Conservation (phyloP, 2,888 invertebrate species). For the Elegia similella region DNA sequence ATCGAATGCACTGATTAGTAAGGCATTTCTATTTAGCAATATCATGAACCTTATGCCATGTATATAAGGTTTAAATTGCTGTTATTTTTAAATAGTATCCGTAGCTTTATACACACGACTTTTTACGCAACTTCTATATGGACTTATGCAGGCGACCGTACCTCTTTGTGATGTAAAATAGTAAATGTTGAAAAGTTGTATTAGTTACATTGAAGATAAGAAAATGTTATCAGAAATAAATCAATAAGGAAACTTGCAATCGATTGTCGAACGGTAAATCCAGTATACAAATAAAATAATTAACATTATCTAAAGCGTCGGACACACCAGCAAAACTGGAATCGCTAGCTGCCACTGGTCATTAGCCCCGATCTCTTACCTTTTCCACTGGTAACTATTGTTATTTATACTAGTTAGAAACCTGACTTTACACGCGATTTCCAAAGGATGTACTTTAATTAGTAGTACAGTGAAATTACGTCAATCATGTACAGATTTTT, state of each 20-base stretch:
- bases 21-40: too few species aligned
- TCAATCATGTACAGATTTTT: slow-evolving; percentile 1
- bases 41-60: too few species aligned
- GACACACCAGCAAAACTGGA: slow-evolving; percentile 6
- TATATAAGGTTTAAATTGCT: too few species aligned
- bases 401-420: slow-evolving; percentile 10
- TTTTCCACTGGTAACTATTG: slow-evolving; percentile 7
- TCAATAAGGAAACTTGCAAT: background rate
- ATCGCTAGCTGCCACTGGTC: background rate
- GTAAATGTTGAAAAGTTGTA: background rate
- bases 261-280: background rate
- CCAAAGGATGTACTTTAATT: slow-evolving; percentile 3
- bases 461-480: background rate
- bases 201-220: background rate
- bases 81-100: too few species aligned
- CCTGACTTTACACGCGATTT: slow-evolving; percentile 2
- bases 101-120: too few species aligned
- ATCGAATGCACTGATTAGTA: too few species aligned
- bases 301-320: slow-evolving; percentile 10
- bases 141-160: too few species aligned
- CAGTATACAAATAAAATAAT: slow-evolving; percentile 15
- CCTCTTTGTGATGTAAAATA: background rate
- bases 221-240: background rate
- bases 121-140: too few species aligned
- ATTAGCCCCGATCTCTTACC: slow-evolving; percentile 16